phyloP scores from a whole-genome alignment of 1,140 invertebrate species.

The Brachionus paranguensis region DNA sequence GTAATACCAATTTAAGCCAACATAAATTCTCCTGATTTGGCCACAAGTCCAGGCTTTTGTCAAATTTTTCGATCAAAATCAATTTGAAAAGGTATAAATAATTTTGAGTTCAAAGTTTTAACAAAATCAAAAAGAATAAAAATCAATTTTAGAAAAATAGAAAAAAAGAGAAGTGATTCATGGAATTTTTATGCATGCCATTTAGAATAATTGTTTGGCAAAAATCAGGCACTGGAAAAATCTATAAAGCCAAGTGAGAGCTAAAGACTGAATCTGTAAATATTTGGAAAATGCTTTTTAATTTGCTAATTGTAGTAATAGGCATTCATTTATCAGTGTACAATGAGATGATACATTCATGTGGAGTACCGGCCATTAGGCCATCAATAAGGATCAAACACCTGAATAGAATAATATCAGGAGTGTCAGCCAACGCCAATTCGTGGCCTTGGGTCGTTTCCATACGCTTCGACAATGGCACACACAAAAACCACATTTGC shows the following conservation, averaged over 20 bases:
- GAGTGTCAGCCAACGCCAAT: not conserved
- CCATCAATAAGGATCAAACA: not conserved
- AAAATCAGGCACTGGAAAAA: not conserved
- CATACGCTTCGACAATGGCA: not conserved
- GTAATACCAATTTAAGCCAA: no score
- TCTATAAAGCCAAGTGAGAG: not conserved
- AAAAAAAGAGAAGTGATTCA: not conserved
- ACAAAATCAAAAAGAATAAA: no score
- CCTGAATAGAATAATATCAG: not conserved
- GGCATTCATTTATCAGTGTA: not conserved
- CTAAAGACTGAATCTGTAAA: not conserved
- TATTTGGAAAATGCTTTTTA: not conserved
- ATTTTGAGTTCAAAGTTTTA: no score
- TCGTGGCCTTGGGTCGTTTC: constrained; percentile 37
- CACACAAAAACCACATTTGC: not conserved
- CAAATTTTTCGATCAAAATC: no score
- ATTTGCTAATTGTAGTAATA: not conserved
- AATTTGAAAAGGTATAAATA: no score
- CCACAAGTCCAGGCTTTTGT: no score
- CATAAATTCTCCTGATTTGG: no score
- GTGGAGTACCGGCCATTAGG: not conserved
- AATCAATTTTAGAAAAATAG: not conserved
- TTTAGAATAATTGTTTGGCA: not conserved
- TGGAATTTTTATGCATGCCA: not conserved
- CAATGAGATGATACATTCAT: not conserved